Evolutionary conservation across 2,888 invertebrate species (phyloP).

Genomic region (Lacanobia oleracea): DNA sequence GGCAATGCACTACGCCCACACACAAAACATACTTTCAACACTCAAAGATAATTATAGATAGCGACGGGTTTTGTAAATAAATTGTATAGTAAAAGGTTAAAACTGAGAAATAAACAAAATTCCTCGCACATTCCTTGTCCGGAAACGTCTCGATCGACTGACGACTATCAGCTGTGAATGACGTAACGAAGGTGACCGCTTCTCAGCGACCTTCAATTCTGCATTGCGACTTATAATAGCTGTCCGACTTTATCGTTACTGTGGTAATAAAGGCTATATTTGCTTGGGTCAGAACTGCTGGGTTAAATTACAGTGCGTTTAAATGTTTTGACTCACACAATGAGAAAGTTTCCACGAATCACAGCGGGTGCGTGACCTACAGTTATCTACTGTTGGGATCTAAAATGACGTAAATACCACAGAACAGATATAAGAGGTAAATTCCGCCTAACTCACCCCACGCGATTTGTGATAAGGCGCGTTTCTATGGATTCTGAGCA

Average conservation of each 20-base stretch:
- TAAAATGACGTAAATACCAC: not conserved
- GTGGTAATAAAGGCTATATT: constrained; percentile 34
- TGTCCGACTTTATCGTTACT: constrained; percentile 1
- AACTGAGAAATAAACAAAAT: constrained; percentile 40
- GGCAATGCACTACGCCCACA: constrained; percentile 51
- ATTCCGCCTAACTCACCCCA: not conserved
- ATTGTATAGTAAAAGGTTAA: constrained; percentile 16
- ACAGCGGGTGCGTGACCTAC: constrained; percentile 11
- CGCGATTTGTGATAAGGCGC: not conserved
- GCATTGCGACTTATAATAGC: constrained; percentile 20
- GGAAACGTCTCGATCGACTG: constrained; percentile 47
- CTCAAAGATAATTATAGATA: constrained; percentile 50
- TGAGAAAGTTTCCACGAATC: constrained; percentile 42
- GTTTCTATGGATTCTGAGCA: constrained; percentile 35
- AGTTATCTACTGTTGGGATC: constrained; percentile 3
- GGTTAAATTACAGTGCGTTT: constrained; percentile 23
- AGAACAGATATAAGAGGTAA: too few species aligned
- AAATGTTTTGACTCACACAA: constrained; percentile 45
- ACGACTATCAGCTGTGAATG: constrained; percentile 68
- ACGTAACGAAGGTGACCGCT: constrained; percentile 72
- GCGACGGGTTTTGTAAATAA: constrained; percentile 21
- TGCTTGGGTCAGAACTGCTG: constrained; percentile 4
- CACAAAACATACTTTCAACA: constrained; percentile 43
- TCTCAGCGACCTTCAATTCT: constrained; percentile 60
- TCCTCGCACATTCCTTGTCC: constrained; percentile 17